Conservation (phyloP, 2,888 invertebrate species). For the Spodoptera picta region DNA sequence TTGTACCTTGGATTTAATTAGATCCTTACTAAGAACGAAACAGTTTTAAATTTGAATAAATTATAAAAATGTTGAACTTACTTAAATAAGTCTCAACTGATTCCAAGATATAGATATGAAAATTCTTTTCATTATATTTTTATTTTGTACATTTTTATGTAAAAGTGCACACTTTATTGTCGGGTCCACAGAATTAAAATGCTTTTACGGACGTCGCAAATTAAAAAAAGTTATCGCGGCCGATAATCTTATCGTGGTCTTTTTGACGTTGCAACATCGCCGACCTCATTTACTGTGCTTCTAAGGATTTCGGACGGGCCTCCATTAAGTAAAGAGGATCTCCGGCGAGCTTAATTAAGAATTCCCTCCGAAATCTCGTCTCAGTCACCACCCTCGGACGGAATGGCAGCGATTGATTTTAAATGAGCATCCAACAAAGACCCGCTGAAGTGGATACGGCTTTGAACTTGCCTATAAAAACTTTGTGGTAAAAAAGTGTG, state of each 20-base stretch:
- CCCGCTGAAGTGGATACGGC: slow-evolving; percentile 67
- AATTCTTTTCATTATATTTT: slow-evolving; percentile 24
- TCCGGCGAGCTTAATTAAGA: slow-evolving; percentile 85
- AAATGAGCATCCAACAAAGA: slow-evolving; percentile 83
- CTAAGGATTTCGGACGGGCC: slow-evolving; percentile 78
- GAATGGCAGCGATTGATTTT: slow-evolving; percentile 86
- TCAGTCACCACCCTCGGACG: slow-evolving; percentile 74
- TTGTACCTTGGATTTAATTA: slow-evolving; percentile 42
- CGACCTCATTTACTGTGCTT: slow-evolving; percentile 77
- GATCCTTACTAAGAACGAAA: slow-evolving; percentile 25
- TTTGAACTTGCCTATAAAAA: slow-evolving; percentile 75
- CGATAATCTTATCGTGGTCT: slow-evolving; percentile 72
- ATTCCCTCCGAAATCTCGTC: slow-evolving; percentile 85
- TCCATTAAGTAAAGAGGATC: slow-evolving; percentile 86
- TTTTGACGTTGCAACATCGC: slow-evolving; percentile 70
- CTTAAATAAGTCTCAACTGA: slow-evolving; percentile 46
- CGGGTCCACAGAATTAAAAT: slow-evolving; percentile 54
- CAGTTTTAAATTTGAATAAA: slow-evolving; percentile 45
- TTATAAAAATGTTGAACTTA: slow-evolving; percentile 42
- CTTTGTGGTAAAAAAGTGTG: slow-evolving; percentile 70
- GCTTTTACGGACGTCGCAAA: slow-evolving; percentile 63
- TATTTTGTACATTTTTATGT: slow-evolving; percentile 29
- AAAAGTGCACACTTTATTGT: slow-evolving; percentile 21
- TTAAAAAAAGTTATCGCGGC: slow-evolving; percentile 68
- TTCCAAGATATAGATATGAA: slow-evolving; percentile 16